phyloP scores from a whole-genome alignment of 2,797 vertebrate genomes.

The Garrulus glandarius region DNA sequence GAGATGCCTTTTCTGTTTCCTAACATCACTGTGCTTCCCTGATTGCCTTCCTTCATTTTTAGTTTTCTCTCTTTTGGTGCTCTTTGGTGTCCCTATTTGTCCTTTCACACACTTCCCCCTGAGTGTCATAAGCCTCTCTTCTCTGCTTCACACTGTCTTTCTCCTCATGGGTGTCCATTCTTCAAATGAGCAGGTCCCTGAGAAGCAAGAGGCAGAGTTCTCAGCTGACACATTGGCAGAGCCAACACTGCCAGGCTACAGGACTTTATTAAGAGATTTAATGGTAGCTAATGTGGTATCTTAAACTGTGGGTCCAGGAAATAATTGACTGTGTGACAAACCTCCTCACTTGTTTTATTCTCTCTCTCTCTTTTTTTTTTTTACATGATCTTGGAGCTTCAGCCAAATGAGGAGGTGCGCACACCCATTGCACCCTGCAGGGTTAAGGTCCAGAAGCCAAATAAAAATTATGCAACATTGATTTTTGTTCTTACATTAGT shows the following conservation, averaged over 20 bases:
- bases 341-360: background rate
- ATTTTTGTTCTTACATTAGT: background rate
- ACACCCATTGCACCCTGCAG: background rate
- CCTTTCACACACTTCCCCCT: background rate
- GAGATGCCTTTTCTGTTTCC: background rate
- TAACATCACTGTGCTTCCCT: background rate
- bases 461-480: background rate
- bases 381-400: rapidly evolving
- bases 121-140: background rate
- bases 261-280: background rate
- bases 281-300: background rate
- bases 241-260: background rate
- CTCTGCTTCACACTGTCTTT: background rate
- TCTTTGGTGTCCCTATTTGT: background rate
- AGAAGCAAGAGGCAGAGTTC: background rate
- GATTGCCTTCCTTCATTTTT: background rate
- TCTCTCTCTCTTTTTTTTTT: background rate
- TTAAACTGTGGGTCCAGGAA: background rate
- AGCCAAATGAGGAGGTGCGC: rapidly evolving
- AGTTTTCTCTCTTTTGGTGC: background rate
- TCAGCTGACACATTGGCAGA: background rate
- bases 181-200: rapidly evolving
- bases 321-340: background rate
- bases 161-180: background rate
- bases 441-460: background rate